Conservation (phyloP, 2,113 vertebrate species). For the Leptobrachium leishanense region DNA sequence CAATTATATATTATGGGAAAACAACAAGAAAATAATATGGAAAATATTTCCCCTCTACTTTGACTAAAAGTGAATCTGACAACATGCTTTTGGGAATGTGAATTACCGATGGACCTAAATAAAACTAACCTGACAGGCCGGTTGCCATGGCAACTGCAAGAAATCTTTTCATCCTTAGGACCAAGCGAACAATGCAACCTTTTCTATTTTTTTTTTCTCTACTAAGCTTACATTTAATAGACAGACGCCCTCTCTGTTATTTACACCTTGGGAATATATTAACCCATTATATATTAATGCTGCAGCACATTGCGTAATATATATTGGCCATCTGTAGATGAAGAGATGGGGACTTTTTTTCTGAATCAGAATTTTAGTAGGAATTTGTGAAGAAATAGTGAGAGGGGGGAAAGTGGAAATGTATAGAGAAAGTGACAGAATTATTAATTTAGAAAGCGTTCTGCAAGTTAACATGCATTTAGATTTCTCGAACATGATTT, state of each 20-base stretch:
- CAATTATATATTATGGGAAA: not conserved
- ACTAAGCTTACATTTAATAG: not conserved
- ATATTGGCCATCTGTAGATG: too few relatives aligned
- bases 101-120: conserved; percentile 71
- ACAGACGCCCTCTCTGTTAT: not conserved
- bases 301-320: not conserved
- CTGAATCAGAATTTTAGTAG: too few relatives aligned
- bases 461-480: too few relatives aligned
- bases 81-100: conserved; percentile 67
- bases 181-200: conserved; percentile 42
- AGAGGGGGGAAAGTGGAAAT: too few relatives aligned
- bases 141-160: conserved; percentile 78
- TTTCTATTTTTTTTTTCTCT: too few relatives aligned
- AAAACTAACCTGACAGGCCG: conserved; percentile 65
- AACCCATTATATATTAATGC: not conserved
- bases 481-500: too few relatives aligned
- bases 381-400: too few relatives aligned
- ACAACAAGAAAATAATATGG: conserved; percentile 20
- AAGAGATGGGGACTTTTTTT: too few relatives aligned
- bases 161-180: conserved; percentile 49
- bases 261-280: not conserved
- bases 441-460: too few relatives aligned
- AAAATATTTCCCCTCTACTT: conserved; percentile 43
- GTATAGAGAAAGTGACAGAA: too few relatives aligned
- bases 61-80: conserved; percentile 64